Conservation (phyloP, 2,888 invertebrate species). For the Ectemnius lituratus region DNA sequence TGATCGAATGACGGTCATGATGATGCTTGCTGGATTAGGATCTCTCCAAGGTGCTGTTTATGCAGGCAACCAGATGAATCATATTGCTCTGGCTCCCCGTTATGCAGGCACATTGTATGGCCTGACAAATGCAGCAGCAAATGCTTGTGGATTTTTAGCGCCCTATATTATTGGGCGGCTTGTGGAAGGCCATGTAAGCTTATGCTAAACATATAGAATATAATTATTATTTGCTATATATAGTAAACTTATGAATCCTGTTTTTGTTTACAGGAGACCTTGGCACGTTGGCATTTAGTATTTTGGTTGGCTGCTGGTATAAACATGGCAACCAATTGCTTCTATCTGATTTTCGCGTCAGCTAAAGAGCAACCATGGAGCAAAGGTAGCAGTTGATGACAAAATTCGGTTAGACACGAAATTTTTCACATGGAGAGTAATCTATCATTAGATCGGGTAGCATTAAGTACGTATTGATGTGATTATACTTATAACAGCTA, state of each 20-base stretch:
- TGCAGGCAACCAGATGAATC: slow-evolving; percentile 91
- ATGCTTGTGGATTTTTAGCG: slow-evolving; percentile 90
- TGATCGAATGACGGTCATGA: slow-evolving; percentile 84
- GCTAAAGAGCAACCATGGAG: slow-evolving; percentile 87
- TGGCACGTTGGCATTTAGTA: slow-evolving; percentile 87
- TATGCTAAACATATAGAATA: not conserved
- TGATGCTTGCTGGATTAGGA: slow-evolving; percentile 85
- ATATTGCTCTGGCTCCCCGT: slow-evolving; percentile 88
- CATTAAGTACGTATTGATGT: slow-evolving; percentile 60
- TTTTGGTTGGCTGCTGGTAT: slow-evolving; percentile 90
- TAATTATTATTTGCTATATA: not conserved
- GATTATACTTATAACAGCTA: not conserved
- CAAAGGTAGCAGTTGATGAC: slow-evolving; percentile 74
- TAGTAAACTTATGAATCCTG: slow-evolving; percentile 20
- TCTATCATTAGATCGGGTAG: slow-evolving; percentile 65
- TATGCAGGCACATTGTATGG: slow-evolving; percentile 92
- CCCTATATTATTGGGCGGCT: slow-evolving; percentile 88
- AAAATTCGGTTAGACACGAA: slow-evolving; percentile 58
- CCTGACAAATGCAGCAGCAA: slow-evolving; percentile 89
- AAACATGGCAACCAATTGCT: slow-evolving; percentile 86
- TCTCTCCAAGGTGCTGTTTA: slow-evolving; percentile 88
- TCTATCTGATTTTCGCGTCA: slow-evolving; percentile 89
- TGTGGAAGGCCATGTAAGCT: slow-evolving; percentile 83
- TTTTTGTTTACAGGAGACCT: slow-evolving; percentile 81
- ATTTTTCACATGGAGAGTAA: slow-evolving; percentile 61